Percentiles rank a stretch among this genome's conserved stretches.
Conservation (phyloP, 2,797 vertebrate genomes). For the Hyperoplus immaculatus region DNA sequence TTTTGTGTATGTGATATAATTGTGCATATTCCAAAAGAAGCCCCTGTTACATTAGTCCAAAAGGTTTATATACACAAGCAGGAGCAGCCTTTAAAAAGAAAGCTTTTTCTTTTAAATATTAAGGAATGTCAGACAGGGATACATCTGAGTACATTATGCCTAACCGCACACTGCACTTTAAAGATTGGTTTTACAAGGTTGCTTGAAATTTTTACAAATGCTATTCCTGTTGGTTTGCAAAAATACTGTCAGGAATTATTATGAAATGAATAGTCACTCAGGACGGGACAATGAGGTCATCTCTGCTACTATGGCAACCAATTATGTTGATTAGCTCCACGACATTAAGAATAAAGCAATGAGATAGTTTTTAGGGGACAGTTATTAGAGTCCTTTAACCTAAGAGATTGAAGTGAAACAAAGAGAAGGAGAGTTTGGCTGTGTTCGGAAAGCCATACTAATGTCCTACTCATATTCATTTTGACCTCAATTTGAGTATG, state of each 20-base stretch:
- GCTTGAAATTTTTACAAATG: background rate
- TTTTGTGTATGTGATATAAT: conserved; percentile 25
- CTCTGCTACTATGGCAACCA: background rate
- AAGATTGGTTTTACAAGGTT: background rate
- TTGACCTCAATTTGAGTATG: too few species aligned
- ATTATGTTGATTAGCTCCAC: background rate
- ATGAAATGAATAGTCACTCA: background rate
- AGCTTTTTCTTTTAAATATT: background rate
- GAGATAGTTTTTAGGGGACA: background rate
- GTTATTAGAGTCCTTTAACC: conserved; percentile 7
- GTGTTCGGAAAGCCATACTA: too few species aligned
- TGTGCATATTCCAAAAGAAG: conserved; percentile 46
- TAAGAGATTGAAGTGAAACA: conserved; percentile 21
- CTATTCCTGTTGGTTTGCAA: background rate
- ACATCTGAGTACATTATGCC: background rate
- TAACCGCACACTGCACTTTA: background rate
- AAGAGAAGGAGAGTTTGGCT: conserved; percentile 21
- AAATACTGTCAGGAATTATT: background rate
- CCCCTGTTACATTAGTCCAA: conserved; percentile 16
- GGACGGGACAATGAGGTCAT: conserved; percentile 1
- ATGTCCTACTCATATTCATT: too few species aligned
- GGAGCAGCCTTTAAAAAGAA: background rate
- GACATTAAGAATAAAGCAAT: background rate
- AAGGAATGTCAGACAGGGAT: background rate
- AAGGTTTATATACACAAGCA: background rate